phyloP scores from a whole-genome alignment of 2,797 vertebrate species.

The Staurois parvus region DNA sequence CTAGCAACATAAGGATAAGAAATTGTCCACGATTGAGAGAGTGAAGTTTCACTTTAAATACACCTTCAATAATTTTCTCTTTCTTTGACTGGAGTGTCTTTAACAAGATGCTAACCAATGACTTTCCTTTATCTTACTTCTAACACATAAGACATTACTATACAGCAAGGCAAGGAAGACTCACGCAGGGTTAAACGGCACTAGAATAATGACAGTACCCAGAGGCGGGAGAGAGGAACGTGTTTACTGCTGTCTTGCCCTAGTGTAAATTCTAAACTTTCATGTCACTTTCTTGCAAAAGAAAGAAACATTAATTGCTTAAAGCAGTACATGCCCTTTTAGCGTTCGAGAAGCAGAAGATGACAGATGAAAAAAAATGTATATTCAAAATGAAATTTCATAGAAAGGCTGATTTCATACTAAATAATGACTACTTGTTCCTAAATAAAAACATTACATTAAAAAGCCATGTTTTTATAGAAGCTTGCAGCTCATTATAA shows the following conservation, averaged over 20 bases:
- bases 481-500: neutral
- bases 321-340: slow-evolving; percentile 61
- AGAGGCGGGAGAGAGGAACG: slow-evolving; percentile 48
- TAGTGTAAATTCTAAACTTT: slow-evolving; percentile 62
- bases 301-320: slow-evolving; percentile 62
- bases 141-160: neutral
- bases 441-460: neutral
- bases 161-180: neutral
- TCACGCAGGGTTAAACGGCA: slow-evolving; percentile 44
- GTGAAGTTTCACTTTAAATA: no score
- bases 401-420: slow-evolving; percentile 1
- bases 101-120: neutral
- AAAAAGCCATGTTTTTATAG: neutral
- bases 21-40: no score
- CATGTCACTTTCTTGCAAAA: slow-evolving; percentile 60
- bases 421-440: neutral
- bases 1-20: no score
- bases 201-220: slow-evolving; percentile 58
- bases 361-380: slow-evolving; percentile 34
- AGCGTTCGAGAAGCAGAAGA: slow-evolving; percentile 29
- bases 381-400: slow-evolving; percentile 46
- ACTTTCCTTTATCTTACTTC: neutral
- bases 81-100: neutral
- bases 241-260: slow-evolving; percentile 60
- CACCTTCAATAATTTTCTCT: no score